Conservation (phyloP, 2,797 vertebrate species). For the Phaenicophaeus curvirostris region DNA sequence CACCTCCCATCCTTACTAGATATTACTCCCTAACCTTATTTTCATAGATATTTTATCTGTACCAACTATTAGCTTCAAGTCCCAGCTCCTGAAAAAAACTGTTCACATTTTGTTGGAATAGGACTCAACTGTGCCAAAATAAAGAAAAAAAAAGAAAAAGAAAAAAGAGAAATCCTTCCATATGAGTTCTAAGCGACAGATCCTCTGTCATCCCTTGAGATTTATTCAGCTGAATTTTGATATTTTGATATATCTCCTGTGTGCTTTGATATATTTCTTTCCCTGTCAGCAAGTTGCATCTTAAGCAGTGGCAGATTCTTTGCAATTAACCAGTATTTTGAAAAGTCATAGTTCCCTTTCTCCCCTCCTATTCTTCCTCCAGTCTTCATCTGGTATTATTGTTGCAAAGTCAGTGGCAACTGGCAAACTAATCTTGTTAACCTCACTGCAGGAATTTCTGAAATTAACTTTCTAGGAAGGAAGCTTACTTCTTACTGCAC, state of each 20-base stretch:
- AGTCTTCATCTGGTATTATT: conserved; percentile 27
- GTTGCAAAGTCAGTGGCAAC: conserved; percentile 21
- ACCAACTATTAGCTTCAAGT: neutral
- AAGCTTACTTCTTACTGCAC: neutral
- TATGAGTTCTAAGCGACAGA: neutral
- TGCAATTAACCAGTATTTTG: conserved; percentile 66
- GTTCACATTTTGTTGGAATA: neutral
- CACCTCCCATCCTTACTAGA: neutral
- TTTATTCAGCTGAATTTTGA: conserved; percentile 37
- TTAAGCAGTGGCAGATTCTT: conserved; percentile 46
- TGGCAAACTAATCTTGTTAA: conserved; percentile 44
- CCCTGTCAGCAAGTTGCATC: conserved; percentile 57
- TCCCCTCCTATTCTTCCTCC: neutral
- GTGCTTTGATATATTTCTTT: conserved; percentile 63
- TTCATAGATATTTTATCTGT: neutral
- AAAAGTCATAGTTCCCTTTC: conserved; percentile 50
- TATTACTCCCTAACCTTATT: neutral
- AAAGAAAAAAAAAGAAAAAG: neutral
- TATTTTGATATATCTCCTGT: conserved; percentile 44
- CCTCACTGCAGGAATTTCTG: conserved; percentile 29
- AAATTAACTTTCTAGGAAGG: conserved; percentile 60
- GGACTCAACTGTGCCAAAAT: neutral
- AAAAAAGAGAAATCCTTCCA: neutral
- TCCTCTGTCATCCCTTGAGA: conserved; percentile 12
- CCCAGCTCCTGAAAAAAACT: neutral